Evolutionary conservation across 2,888 invertebrate genomes (phyloP).

Genomic region (Aricia artaxerxes): DNA sequence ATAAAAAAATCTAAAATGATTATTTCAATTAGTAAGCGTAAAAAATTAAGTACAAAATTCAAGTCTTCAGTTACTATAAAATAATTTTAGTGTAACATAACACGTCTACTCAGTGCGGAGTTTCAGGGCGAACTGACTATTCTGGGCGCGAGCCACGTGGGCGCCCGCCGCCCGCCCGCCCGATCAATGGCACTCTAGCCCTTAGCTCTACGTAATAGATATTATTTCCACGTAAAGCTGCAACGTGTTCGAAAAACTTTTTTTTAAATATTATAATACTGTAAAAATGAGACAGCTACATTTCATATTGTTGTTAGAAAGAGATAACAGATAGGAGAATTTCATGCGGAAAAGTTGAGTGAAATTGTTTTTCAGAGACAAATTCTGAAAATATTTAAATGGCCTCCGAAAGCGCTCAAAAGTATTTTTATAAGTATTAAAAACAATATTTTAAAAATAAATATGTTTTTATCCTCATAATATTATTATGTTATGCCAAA

Average conservation of each 20-base stretch:
- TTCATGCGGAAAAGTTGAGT: neutral
- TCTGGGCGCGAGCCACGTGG: constrained; percentile 75
- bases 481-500: neutral
- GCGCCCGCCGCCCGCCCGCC: constrained; percentile 60
- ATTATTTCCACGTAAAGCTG: constrained; percentile 20
- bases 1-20: neutral
- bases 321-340: neutral
- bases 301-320: neutral
- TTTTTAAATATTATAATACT: neutral
- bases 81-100: constrained; percentile 8
- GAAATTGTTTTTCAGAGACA: neutral
- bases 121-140: constrained; percentile 74
- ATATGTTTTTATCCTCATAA: neutral
- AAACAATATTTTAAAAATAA: neutral
- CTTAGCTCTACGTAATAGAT: constrained; percentile 42
- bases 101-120: constrained; percentile 55
- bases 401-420: neutral
- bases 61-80: neutral
- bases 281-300: neutral
- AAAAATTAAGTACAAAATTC: constrained; percentile 11
- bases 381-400: neutral
- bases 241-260: neutral
- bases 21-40: neutral
- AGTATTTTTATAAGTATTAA: neutral
- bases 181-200: constrained; percentile 70